Evolutionary conservation across 2,888 invertebrate species (phyloP), one percentile per base, ranked within the genome.

Genomic region (Oscheius sp.): DNA sequence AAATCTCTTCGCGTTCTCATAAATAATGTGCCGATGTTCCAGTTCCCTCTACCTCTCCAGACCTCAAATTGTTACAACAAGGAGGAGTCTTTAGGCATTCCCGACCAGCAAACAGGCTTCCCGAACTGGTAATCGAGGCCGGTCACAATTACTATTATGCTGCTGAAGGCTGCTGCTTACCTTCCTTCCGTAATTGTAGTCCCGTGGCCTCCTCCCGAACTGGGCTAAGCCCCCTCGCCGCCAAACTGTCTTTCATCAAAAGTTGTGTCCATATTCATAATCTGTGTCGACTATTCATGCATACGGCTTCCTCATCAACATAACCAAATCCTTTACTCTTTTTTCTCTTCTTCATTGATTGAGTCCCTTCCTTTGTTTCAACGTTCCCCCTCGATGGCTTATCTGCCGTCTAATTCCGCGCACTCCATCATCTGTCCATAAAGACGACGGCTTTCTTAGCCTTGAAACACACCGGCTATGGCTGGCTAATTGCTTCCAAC

Each of bases 381-480:
- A 33, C 22, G 47, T 49, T 59, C 67, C 47, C 22, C 47, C 47
- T 32, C 36, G 47, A 24, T 51, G 54, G 54, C 41, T 59, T 44
- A 41, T 59, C 59, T 59, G n/a, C 28, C 44, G 38, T 41, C 59
- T 59, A 59, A 59, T 59, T 44, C 44, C 41, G 14, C 59, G 1
- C 59, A 59, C 59, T 59, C 59, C 59, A 59, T 59, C 59, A 59
- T 59, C 41, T 59, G 59, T 59, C 44, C 44, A 59, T 59, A 57
- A 59, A 59, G 24, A 26, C 24, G 20, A 3, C 28, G 12, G 30
- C 14, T 8, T 32, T 51, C 32, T 28, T 32, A 6, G 14, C 28
- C 28, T 50, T 50, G 50, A 50, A 30, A 50, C 50, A n/a, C 22
- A 22, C 50, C 26, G 50, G 50, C 28, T 50, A n/a, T 1, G 28